These are phyloP conservation scores for Merops nubicus DNA, from an alignment of 2,113 vertebrate species.

Conservation along the genomic window DNA sequence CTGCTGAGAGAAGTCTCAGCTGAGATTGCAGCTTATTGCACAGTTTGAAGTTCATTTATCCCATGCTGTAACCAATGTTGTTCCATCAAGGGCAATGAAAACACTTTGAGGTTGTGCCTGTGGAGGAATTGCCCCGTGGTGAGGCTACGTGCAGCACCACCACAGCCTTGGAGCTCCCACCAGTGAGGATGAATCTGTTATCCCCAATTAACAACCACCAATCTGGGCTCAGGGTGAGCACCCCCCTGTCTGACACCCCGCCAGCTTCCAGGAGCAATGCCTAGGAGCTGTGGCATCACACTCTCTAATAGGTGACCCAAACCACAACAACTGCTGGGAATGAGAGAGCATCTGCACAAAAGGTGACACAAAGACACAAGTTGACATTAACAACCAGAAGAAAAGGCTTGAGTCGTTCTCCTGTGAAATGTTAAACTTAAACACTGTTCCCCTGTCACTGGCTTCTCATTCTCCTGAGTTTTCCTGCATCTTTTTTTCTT, in stretches of 20 bases:
- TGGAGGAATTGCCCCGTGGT: background rate
- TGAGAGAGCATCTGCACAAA: background rate
- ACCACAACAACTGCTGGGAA: background rate
- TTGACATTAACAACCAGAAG: background rate
- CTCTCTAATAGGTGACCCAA: background rate
- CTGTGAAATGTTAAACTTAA: background rate
- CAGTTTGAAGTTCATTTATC: background rate
- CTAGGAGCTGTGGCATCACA: background rate
- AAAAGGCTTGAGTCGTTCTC: background rate
- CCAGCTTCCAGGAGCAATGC: background rate
- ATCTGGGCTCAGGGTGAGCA: background rate
- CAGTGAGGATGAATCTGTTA: background rate
- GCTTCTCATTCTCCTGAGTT: background rate
- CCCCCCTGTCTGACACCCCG: background rate
- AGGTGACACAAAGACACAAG: background rate
- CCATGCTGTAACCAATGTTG: rapidly evolving
- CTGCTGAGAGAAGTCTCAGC: background rate
- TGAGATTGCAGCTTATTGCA: background rate
- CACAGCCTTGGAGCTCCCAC: rapidly evolving
- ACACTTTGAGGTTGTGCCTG: background rate
- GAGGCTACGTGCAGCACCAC: background rate
- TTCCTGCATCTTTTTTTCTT: background rate
- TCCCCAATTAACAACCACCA: no score
- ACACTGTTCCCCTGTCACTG: background rate
- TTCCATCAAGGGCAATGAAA: background rate